Conservation (phyloP, 2,113 vertebrate species). For the Phalacrocorax carbo region DNA sequence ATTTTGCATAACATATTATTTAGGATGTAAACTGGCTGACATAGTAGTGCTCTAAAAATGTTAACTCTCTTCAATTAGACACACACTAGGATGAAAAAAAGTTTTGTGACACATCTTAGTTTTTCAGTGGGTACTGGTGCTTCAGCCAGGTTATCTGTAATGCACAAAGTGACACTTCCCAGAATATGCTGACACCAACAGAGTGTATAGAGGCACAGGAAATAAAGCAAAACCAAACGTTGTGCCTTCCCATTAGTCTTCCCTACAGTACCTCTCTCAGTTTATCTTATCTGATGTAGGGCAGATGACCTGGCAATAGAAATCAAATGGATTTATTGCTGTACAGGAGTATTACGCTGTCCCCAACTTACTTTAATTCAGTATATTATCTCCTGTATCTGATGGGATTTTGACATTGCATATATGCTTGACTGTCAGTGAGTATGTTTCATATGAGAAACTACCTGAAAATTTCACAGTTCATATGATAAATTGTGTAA, state of each 20-base stretch:
- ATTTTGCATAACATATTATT: conserved; percentile 24
- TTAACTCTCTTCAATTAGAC: neutral
- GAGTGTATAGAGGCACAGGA: neutral
- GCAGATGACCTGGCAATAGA: neutral
- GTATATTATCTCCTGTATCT: neutral
- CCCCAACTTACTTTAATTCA: neutral
- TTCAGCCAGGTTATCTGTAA: conserved; percentile 9
- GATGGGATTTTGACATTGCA: neutral
- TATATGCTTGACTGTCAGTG: neutral
- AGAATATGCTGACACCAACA: neutral
- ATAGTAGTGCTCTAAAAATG: conserved; percentile 33
- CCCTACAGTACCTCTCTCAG: neutral
- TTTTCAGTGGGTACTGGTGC: neutral
- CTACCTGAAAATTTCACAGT: conserved; percentile 38
- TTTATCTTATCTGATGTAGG: conserved; percentile 10
- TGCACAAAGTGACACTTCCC: neutral
- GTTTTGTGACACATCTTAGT: neutral
- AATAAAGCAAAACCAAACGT: neutral
- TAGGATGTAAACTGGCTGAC: conserved; percentile 48
- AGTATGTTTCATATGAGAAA: neutral
- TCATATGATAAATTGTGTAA: conserved; percentile 11
- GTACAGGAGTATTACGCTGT: neutral
- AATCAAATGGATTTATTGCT: neutral
- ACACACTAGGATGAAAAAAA: neutral
- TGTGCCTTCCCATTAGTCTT: neutral